phyloP scores from a whole-genome alignment of 2,888 invertebrate species.

The Macrosoma leucophasiata region DNA sequence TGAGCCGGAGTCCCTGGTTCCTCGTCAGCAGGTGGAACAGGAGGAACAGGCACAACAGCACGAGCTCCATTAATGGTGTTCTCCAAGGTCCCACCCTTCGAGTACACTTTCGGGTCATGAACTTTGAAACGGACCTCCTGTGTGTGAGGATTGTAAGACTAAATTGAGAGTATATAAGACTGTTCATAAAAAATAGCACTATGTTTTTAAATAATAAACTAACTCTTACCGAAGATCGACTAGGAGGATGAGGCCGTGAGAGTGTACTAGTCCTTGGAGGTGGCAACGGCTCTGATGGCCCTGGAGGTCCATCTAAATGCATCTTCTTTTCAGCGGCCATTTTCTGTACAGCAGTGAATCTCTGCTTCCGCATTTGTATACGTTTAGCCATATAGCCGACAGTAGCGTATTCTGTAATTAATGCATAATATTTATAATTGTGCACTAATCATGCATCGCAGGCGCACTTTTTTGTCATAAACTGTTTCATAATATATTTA shows the following conservation, averaged over 20 bases:
- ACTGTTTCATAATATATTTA: too few relatives aligned
- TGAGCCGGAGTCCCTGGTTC: slow-evolving; percentile 65
- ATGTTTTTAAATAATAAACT: too few relatives aligned
- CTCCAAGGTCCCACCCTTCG: slow-evolving; percentile 91
- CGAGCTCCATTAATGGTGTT: slow-evolving; percentile 90
- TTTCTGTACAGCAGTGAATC: slow-evolving; percentile 91
- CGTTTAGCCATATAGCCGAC: slow-evolving; percentile 98
- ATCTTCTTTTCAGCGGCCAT: slow-evolving; percentile 93
- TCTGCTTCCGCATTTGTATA: slow-evolving; percentile 96
- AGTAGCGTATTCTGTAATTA: slow-evolving; percentile 94
- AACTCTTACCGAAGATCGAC: slow-evolving; percentile 62
- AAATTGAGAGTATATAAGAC: slow-evolving; percentile 19
- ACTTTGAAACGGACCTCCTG: slow-evolving; percentile 97
- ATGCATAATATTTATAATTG: too few relatives aligned
- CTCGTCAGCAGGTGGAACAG: slow-evolving; percentile 68
- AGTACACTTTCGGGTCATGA: slow-evolving; percentile 93
- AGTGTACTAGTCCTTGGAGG: slow-evolving; percentile 81
- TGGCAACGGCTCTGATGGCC: slow-evolving; percentile 76
- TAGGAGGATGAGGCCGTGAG: slow-evolving; percentile 65
- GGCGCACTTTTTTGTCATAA: too few relatives aligned
- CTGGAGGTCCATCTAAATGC: slow-evolving; percentile 83
- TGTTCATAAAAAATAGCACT: too few relatives aligned
- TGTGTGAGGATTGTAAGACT: slow-evolving; percentile 33
- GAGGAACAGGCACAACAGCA: slow-evolving; percentile 62
- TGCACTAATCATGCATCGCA: too few relatives aligned